phyloP scores from a whole-genome alignment of 2,797 vertebrate genomes.

The Hyperoplus lanceolatus region DNA sequence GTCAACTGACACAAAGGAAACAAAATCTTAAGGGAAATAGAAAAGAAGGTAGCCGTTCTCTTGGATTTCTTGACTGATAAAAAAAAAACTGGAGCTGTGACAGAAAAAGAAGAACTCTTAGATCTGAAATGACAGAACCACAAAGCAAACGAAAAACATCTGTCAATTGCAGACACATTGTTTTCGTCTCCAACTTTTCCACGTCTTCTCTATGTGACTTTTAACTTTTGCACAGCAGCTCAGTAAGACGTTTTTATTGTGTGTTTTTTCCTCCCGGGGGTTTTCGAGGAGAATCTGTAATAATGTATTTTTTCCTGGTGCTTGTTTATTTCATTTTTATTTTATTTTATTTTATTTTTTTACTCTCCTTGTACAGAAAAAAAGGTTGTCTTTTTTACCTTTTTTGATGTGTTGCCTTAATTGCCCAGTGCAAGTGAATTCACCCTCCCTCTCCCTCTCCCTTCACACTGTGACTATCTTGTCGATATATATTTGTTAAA shows the following conservation, averaged over 20 bases:
- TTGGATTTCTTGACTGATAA: slow-evolving; percentile 21
- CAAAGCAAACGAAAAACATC: slow-evolving; percentile 30
- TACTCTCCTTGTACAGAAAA: slow-evolving; percentile 60
- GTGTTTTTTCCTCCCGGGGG: slow-evolving; percentile 24
- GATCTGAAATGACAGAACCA: slow-evolving; percentile 21
- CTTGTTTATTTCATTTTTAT: slow-evolving; percentile 28
- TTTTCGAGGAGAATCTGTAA: slow-evolving; percentile 14
- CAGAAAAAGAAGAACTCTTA: neutral
- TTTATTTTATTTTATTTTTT: slow-evolving; percentile 23
- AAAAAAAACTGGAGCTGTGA: slow-evolving; percentile 41
- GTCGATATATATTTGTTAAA: slow-evolving; percentile 42
- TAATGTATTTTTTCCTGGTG: slow-evolving; percentile 42
- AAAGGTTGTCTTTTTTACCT: slow-evolving; percentile 63
- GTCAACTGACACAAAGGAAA: slow-evolving; percentile 1
- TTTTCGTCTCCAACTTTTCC: slow-evolving; percentile 15
- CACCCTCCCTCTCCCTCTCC: slow-evolving; percentile 7
- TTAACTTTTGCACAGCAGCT: slow-evolving; percentile 26
- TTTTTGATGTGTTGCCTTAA: slow-evolving; percentile 82
- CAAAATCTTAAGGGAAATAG: slow-evolving; percentile 9
- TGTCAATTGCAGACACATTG: neutral
- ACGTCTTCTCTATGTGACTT: slow-evolving; percentile 13
- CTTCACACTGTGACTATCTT: slow-evolving; percentile 72
- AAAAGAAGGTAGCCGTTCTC: slow-evolving; percentile 17
- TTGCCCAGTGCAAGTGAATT: slow-evolving; percentile 69
- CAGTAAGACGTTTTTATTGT: slow-evolving; percentile 9